Base-by-base conservation (phyloP, 2,888 invertebrate species). In the Oligia fasciuncula region DNA sequence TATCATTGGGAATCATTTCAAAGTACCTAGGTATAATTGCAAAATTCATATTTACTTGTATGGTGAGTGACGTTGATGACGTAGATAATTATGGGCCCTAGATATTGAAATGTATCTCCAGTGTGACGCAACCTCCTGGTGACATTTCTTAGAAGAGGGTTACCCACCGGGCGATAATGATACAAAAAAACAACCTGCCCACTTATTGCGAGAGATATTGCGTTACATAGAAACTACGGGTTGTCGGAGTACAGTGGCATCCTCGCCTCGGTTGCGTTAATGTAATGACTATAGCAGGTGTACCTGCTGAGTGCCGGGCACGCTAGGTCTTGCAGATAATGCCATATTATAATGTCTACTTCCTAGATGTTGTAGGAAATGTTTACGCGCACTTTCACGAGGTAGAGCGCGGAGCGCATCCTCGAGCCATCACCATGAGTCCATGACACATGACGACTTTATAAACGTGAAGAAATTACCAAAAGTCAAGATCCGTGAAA, bases 291-390 rank as follows among this genome's bases (percentile, higher is more conserved):
- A 92, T 92, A 88, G 91, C 89, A 75, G 88, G 90, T 90, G 62
- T 74, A 70, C 46, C 73, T 35, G 63, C 69, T 29, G 54, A 67
- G 87, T 87, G 87, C 84, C 81, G 84, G 89, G 80, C 86, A 87
- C 89, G 91, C 86, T 90, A 92, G 91, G 90, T 91, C 90, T 92
- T 90, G 90, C 86, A 90, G 91, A 91, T 91, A 91, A 91, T 90
- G 88, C 91, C 84, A 82, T 88, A 81, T 77, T 89, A 79, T 76
- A 85, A 86, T 87, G 17, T 29, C 29, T 29, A 89, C 92, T 94
- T 94, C 94, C 94, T 94, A 80, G 62, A 85, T 87, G 88, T 84
- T 91, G 90, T 90, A 93, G 94, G 94, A 95, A 94, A 92, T 87
- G 90, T 90, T 88, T 87, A 87, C 85, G 84, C 88, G 80, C 85